Conservation (phyloP, 2,888 invertebrate genomes). For the Megalurothrips usitatus region DNA sequence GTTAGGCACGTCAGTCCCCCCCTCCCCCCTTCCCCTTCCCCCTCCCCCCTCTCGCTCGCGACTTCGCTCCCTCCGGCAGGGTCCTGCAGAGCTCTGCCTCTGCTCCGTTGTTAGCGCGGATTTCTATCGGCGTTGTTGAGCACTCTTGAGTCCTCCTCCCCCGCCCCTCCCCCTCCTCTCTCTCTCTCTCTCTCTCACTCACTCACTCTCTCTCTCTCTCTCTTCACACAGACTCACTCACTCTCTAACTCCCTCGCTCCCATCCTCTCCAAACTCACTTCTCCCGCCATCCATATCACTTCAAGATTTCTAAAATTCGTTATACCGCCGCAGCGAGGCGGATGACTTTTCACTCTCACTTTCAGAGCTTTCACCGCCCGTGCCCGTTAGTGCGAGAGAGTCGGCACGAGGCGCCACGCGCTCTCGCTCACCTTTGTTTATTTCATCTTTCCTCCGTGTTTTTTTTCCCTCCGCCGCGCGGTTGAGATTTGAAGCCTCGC, state of each 20-base stretch:
- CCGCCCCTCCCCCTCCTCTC: not conserved
- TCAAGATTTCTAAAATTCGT: too few relatives aligned
- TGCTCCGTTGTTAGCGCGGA: slow-evolving; percentile 22
- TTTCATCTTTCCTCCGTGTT: too few relatives aligned
- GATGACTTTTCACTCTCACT: too few relatives aligned
- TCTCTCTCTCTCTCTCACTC: not conserved
- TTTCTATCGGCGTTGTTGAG: slow-evolving; percentile 21
- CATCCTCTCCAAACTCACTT: not conserved
- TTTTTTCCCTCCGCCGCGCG: too few relatives aligned
- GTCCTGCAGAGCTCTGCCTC: not conserved
- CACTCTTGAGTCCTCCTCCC: not conserved
- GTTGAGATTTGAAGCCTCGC: too few relatives aligned
- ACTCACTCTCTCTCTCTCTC: not conserved
- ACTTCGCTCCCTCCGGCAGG: not conserved
- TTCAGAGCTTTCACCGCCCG: too few relatives aligned
- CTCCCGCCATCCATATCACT: too few relatives aligned
- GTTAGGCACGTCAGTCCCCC: not conserved
- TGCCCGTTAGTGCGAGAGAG: too few relatives aligned
- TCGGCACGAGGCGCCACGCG: too few relatives aligned
- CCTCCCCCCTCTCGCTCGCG: not conserved
- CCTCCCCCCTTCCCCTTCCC: not conserved
- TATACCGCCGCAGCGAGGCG: too few relatives aligned
- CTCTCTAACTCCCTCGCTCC: not conserved
- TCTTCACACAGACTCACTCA: too few relatives aligned
- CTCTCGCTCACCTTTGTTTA: too few relatives aligned